Evolutionary conservation across 1,140 invertebrate species (phyloP), one percentile per base, ranked within the genome.

Genomic region (Cyrtorhinus lividipennis): DNA sequence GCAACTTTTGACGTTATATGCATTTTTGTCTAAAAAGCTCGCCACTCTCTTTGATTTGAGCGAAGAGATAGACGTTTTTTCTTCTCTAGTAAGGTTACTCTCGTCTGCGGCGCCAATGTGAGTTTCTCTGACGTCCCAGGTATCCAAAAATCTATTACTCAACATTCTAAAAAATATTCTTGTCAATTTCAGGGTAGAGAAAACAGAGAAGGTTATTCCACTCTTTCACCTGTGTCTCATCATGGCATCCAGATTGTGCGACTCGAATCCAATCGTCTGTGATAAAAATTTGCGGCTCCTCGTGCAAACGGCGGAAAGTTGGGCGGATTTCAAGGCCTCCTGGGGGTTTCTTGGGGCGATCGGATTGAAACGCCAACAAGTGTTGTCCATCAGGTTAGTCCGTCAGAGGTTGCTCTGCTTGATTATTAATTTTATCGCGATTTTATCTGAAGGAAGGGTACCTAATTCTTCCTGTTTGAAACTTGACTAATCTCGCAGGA

Each of bases 271-370:
- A 18, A 68, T 76, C 24, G 70, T 74, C 12, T 72, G 76, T 56
- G 73, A 75, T 3, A 75, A 76, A 46, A 63, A 53, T 5, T 69
- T 83, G 1, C 75, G 75, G 63, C 71, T 73, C 46, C 71, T 84
- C 57, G 72, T 76, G 26, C 69, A 74, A 22, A 71, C 75, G 10
- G 69, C 82, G 15, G 69, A 77, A 1, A 68, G 71, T 2, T 70
- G 80, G 58, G 81, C 79, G 1, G 81, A 84, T 64, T 81, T 84
- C 45, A 73, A 74, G 63, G 72, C 78, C 65, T 74, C 77, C 5
- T 79, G 78, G 73, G 80, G 80, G 15, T 74, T 85, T 24, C 71
- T 85, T 1, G 82, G 81, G 23, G 81, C 80, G 18, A 81, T 85
- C 60, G 83, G 83, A 25, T 68, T 85, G 1, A 78, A 80, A 23